Percentiles rank a stretch among this genome's conserved stretches.
phyloP scores from a whole-genome alignment of 2,113 vertebrate species.

The Eulemur rufifrons region DNA sequence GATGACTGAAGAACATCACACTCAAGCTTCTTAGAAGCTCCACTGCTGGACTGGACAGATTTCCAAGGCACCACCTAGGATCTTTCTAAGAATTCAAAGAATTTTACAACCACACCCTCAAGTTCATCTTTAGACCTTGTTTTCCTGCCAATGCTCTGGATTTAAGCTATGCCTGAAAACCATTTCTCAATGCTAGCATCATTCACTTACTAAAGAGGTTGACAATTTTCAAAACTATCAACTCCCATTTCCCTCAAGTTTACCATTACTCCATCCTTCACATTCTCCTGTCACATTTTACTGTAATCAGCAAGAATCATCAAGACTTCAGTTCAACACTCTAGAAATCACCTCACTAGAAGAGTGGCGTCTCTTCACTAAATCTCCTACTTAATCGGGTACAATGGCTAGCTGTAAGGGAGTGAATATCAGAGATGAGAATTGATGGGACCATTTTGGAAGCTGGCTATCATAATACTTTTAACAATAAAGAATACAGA shows the following conservation, averaged over 20 bases:
- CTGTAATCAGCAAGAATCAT: neutral
- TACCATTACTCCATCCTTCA: neutral
- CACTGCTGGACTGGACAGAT: neutral
- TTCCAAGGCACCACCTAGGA: neutral
- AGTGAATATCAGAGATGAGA: neutral
- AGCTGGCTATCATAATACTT: neutral
- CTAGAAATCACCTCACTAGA: neutral
- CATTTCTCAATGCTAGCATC: constrained; percentile 22
- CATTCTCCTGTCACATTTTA: neutral
- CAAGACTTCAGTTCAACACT: neutral
- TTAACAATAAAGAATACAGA: neutral
- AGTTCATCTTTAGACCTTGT: too few relatives aligned
- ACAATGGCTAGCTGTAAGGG: neutral
- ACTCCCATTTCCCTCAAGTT: neutral
- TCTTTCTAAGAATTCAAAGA: constrained; percentile 30
- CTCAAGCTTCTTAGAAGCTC: neutral
- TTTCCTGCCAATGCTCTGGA: neutral
- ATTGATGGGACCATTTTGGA: neutral
- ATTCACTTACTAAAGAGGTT: constrained; percentile 20
- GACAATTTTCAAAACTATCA: neutral
- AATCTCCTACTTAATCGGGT: neutral
- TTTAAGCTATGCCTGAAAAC: constrained; percentile 17
- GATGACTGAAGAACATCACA: neutral
- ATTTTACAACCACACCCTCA: constrained; percentile 18
- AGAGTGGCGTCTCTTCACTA: neutral